A percentile compares a stretch with the other conserved stretches of the same genome.
phyloP scores from a whole-genome alignment of 2,113 vertebrate genomes.

The Corydoras sp. region DNA sequence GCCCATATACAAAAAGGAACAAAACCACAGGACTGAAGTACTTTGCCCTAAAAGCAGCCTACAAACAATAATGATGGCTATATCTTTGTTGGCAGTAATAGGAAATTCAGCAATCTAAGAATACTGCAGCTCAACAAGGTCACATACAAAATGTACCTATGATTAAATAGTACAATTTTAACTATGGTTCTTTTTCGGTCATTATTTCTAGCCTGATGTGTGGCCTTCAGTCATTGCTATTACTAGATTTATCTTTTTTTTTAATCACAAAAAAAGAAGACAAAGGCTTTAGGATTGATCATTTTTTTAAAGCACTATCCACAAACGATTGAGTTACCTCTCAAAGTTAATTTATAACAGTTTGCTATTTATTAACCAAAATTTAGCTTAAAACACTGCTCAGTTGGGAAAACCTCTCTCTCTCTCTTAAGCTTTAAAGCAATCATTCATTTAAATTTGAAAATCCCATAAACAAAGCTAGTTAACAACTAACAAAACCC shows the following conservation, averaged over 20 bases:
- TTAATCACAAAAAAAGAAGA: not conserved
- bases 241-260: conserved; percentile 17
- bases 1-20: not conserved
- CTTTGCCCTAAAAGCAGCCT: not conserved
- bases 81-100: not conserved
- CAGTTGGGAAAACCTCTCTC: not conserved
- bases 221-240: not conserved
- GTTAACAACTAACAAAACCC: not conserved
- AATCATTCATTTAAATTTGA: not conserved
- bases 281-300: no score
- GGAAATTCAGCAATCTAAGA: not conserved
- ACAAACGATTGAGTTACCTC: not conserved
- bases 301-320: not conserved
- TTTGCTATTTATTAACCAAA: no score
- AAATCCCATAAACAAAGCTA: not conserved
- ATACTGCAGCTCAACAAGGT: conserved; percentile 4
- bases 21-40: not conserved
- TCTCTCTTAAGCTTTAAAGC: not conserved
- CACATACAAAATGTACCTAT: conserved; percentile 8
- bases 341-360: no score
- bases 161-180: conserved; percentile 16
- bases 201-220: not conserved
- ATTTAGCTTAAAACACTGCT: no score
- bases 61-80: not conserved
- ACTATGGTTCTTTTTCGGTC: conserved; percentile 1